phyloP scores from a whole-genome alignment of 2,888 invertebrate genomes.

The Hyalella azteca region DNA sequence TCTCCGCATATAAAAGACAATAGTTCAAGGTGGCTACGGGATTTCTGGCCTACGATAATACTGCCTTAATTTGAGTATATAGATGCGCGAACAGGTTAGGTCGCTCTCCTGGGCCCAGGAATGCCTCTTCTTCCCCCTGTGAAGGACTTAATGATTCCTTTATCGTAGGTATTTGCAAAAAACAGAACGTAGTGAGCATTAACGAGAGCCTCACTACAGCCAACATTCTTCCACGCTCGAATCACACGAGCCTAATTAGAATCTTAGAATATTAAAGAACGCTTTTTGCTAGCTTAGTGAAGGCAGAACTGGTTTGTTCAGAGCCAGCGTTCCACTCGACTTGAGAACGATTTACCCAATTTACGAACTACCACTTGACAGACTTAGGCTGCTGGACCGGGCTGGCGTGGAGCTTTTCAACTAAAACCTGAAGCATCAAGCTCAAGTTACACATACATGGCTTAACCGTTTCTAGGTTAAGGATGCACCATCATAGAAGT shows the following conservation, averaged over 20 bases:
- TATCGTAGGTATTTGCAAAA: constrained; percentile 31
- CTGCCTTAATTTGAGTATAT: no score
- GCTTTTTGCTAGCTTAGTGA: constrained; percentile 18
- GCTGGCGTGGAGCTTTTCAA: no score
- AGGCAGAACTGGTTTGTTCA: constrained; percentile 21
- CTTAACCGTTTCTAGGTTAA: no score
- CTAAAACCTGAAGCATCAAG: no score
- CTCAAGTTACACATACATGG: no score
- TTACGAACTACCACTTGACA: constrained; percentile 1
- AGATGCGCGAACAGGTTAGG: not conserved
- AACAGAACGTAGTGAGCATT: constrained; percentile 24
- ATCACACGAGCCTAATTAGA: constrained; percentile 35
- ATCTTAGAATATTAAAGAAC: constrained; percentile 32
- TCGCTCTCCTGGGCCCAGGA: not conserved
- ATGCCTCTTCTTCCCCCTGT: constrained; percentile 10
- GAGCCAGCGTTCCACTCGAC: constrained; percentile 31
- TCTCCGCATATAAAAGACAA: no score
- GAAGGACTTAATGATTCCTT: constrained; percentile 34
- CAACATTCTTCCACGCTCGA: constrained; percentile 32
- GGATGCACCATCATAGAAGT: no score
- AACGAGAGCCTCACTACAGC: constrained; percentile 30
- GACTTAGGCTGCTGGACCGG: not conserved
- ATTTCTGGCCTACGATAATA: no score
- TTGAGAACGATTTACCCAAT: constrained; percentile 4
- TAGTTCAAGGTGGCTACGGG: no score